A percentile compares a stretch with the other conserved stretches of the same genome.
Evolutionary conservation across 2,888 invertebrate genomes (phyloP).

Genomic region (Diarsia rubi): DNA sequence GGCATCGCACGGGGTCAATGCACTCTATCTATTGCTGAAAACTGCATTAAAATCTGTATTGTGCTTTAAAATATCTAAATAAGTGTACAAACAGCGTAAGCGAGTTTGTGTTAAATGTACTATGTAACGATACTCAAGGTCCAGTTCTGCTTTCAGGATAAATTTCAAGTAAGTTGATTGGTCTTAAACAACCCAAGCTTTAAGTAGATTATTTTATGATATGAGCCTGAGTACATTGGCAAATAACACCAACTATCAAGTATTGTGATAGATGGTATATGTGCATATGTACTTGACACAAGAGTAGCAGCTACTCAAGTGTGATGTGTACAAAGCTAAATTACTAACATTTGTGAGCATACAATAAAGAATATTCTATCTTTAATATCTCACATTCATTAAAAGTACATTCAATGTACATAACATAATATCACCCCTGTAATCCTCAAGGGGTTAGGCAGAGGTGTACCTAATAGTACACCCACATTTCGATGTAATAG

Average conservation of each 20-base stretch:
- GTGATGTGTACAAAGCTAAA: slow-evolving; percentile 10
- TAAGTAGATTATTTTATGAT: background rate
- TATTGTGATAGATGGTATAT: background rate
- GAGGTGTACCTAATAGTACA: no score
- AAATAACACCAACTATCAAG: slow-evolving; percentile 7
- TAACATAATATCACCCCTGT: no score
- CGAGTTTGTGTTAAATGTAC: no score
- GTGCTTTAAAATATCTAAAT: no score
- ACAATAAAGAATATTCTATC: background rate
- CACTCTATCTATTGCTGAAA: no score
- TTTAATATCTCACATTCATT: background rate
- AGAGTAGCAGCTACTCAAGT: background rate
- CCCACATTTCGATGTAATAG: no score
- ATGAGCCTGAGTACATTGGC: background rate
- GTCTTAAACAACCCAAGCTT: background rate
- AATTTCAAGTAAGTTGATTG: background rate
- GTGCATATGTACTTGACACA: background rate
- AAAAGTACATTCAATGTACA: background rate
- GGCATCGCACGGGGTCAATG: no score
- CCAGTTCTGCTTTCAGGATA: background rate
- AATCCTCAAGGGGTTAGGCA: no score
- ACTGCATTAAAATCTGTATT: no score
- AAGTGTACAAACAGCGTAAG: no score
- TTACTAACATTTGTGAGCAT: background rate
- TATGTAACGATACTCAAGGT: background rate